Conservation (phyloP, 2,888 invertebrate genomes). For the Andrena flavipes region DNA sequence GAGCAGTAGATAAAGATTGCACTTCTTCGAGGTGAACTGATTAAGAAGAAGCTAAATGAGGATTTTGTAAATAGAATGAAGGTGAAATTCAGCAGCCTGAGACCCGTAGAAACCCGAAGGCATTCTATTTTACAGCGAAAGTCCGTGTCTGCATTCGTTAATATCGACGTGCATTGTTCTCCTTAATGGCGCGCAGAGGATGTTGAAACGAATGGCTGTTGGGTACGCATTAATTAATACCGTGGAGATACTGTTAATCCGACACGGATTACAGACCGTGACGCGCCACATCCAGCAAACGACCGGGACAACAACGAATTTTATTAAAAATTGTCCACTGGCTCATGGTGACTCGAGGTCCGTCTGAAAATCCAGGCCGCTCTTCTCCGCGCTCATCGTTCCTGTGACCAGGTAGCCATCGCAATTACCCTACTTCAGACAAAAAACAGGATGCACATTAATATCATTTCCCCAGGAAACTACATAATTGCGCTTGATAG, state of each 20-base stretch:
- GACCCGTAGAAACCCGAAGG: too few species aligned
- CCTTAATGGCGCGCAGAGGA: background rate
- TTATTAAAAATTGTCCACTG: slow-evolving; percentile 53
- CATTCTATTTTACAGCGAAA: slow-evolving; percentile 16
- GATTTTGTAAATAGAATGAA: too few species aligned
- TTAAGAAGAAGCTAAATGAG: too few species aligned
- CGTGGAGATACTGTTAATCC: slow-evolving; percentile 63
- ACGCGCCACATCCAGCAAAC: slow-evolving; percentile 64
- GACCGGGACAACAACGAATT: slow-evolving; percentile 59
- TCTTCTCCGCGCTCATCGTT: slow-evolving; percentile 24
- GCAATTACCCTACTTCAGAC: slow-evolving; percentile 51
- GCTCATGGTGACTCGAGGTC: slow-evolving; percentile 20
- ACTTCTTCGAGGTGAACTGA: too few species aligned
- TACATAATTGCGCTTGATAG: background rate
- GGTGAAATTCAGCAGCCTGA: too few species aligned
- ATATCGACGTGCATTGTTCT: background rate
- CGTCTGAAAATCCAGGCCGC: slow-evolving; percentile 41
- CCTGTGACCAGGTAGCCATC: slow-evolving; percentile 15
- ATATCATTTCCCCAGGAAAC: slow-evolving; percentile 6
- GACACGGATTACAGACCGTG: slow-evolving; percentile 67
- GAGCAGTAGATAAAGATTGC: too few species aligned
- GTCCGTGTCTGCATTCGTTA: slow-evolving; percentile 7
- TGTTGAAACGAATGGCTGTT: background rate
- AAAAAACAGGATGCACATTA: slow-evolving; percentile 10
- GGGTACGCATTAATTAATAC: slow-evolving; percentile 35